These are phyloP conservation scores for Melanogrammus aeglefinus DNA, from an alignment of 2,797 vertebrate species.

Conservation along the genomic window DNA sequence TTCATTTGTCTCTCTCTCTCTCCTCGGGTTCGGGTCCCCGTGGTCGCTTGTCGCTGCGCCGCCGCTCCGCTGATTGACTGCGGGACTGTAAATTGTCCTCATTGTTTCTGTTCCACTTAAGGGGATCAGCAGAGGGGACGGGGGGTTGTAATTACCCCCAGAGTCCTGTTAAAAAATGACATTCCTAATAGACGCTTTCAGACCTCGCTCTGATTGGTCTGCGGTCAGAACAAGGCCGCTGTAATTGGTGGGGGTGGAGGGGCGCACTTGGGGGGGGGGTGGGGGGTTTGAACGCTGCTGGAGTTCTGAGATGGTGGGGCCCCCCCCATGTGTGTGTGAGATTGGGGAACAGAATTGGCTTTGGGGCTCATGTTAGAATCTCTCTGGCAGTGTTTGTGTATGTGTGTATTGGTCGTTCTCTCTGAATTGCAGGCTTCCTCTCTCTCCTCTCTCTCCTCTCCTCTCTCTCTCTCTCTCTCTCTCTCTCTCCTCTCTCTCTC, in stretches of 20 bases:
- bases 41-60: conserved; percentile 36
- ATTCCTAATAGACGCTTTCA: conserved; percentile 76
- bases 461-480: too few relatives aligned
- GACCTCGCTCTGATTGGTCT: conserved; percentile 78
- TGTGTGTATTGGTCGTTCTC: conserved; percentile 27
- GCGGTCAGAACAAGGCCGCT: conserved; percentile 59
- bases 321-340: conserved; percentile 29
- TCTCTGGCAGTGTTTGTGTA: conserved; percentile 9
- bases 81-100: conserved; percentile 54
- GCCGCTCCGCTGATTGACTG: conserved; percentile 61
- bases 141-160: conserved; percentile 67
- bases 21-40: conserved; percentile 23
- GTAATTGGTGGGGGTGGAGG: conserved; percentile 61
- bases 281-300: conserved; percentile 42
- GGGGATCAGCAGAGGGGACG: conserved; percentile 59
- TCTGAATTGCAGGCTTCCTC: conserved; percentile 5
- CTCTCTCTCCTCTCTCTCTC: too few relatives aligned
- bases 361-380: conserved; percentile 26
- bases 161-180: conserved; percentile 72
- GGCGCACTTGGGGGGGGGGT: neutral
- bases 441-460: too few relatives aligned
- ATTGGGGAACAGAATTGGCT: conserved; percentile 27
- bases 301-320: conserved; percentile 45
- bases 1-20: neutral
- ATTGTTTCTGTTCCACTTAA: conserved; percentile 65